These are phyloP conservation scores for Lethocerus indicus DNA, from an alignment of 1,140 invertebrate species.

Conservation along the genomic window DNA sequence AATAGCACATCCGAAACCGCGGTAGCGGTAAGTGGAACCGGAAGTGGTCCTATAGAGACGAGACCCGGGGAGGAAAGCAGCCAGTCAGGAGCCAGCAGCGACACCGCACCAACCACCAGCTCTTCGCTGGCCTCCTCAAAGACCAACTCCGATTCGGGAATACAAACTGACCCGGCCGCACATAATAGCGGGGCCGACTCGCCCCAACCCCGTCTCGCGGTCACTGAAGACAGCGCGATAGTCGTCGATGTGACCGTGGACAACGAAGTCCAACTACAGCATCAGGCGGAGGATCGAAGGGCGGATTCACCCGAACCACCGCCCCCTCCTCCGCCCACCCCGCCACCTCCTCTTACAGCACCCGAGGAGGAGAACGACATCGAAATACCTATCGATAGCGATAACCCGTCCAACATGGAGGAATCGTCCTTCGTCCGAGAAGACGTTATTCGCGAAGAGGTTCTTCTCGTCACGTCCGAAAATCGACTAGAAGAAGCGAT, in stretches of 20 bases:
- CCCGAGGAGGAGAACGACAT: no score
- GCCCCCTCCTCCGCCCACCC: no score
- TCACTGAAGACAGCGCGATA: no score
- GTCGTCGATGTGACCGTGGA: no score
- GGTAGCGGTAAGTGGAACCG: slow-evolving; percentile 13
- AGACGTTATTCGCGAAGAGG: no score
- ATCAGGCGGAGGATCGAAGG: neutral
- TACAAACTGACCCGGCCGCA: slow-evolving; percentile 16
- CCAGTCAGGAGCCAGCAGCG: slow-evolving; percentile 19
- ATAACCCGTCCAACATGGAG: no score
- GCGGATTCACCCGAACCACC: no score
- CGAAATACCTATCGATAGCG: no score
- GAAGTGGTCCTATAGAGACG: slow-evolving; percentile 7
- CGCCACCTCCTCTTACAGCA: no score
- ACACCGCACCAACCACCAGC: slow-evolving; percentile 15
- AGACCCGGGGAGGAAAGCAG: slow-evolving; percentile 2
- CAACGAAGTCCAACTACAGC: neutral
- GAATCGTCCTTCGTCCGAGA: no score
- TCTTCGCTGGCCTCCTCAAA: slow-evolving; percentile 12
- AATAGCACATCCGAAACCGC: slow-evolving; percentile 5
- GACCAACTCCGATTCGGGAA: slow-evolving; percentile 19
- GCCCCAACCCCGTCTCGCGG: neutral
- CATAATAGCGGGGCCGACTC: slow-evolving; percentile 13
- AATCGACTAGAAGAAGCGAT: no score
- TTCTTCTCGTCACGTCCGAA: no score